Evolutionary conservation across 2,888 invertebrate genomes (phyloP), one percentile per base, ranked within the genome.

Genomic region (Pandemis corylana): DNA sequence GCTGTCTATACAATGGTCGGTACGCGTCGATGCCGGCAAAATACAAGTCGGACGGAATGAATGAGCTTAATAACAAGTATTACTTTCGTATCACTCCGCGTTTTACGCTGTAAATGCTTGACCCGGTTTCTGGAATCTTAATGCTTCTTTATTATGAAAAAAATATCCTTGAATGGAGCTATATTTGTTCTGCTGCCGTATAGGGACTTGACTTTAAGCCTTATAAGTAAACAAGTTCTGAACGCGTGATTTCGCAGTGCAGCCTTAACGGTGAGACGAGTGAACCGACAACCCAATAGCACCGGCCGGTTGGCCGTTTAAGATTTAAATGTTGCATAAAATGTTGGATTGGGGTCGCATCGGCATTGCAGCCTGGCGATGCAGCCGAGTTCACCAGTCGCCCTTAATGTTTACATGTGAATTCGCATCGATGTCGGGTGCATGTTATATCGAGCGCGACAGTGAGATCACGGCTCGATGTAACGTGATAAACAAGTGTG

Each of bases 141-240:
- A 78, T 69, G 76, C 70, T 77, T 79, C 78, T 71, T 78, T 78
- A 76, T 85, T 84, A 79, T 85, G 83, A 85, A 84, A 88, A 87
- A 87, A 83, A 81, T 83, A 90, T 88, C 90, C 90, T 88, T 88
- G 87, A 90, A 90, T 88, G 89, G 90, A 82, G 88, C 88, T 46
- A 84, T 88, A 88, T 90, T 89, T 86, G 88, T 88, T 84, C 84
- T 80, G 82, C 80, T 81, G 78, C 91, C 91, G 83, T 92, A 86
- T 83, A 91, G 80, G 91, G 89, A 79, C 78, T 83, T 78, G 82
- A 84, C 82, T 87, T 88, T 88, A 85, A 84, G 86, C 93, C 91
- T 89, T 93, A 92, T 89, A 92, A 85, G 92, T 90, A 90, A 93
- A 92, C 92, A 91, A 87, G 91, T 91, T 89, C 82, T 90, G 83